Evolutionary conservation across 2,888 invertebrate species (phyloP), one percentile per base, ranked within the genome.

Genomic region (Drosophila formosana): DNA sequence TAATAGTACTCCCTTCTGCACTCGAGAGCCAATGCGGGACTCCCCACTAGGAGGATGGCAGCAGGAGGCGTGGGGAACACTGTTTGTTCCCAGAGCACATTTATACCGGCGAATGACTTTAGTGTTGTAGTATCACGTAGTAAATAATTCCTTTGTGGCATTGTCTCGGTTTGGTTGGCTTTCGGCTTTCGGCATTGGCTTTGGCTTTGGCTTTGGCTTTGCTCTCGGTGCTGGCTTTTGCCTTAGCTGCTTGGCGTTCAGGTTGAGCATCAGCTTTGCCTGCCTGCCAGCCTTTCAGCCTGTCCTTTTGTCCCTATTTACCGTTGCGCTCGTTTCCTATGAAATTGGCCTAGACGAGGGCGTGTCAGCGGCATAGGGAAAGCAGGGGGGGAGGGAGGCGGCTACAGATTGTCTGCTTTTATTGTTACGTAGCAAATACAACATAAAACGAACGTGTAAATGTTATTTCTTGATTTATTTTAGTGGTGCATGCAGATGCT

Each of bases 401-500:
- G 26, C 62, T 45, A 45, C 41, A 50, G 56, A 30, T 64, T 64
- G 73, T 76, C 83, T 75, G 65, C 66, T 73, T 83, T 85, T 82
- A 83, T 83, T 86, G 84, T 80, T 84, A 86, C 82, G 84, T 84
- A 82, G 84, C 86, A 86, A 86, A 84, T 86, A 82, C 80, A 84
- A 82, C 84, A 84, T 85, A 80, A 86, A 85, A 72, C 80, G 87
- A 82, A 85, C 85, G 85, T 86, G 85, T 82, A 86, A 86, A 87
- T 87, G 85, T 86, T 86, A 85, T 87, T 86, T 83, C 83, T 87
- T 87, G 85, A 87, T 86, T 86, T 85, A 87, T 86, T 87, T 86
- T 81, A 80, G 87, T 82, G 78, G 80, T 82, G 82, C 85, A 85
- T 85, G 85, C 84, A 86, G 84, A 79, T 84, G 82, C 82, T 83